A percentile compares a stretch with the other conserved stretches of the same genome.
phyloP scores from a whole-genome alignment of 2,113 vertebrate genomes.

The Lethenteron reissneri region DNA sequence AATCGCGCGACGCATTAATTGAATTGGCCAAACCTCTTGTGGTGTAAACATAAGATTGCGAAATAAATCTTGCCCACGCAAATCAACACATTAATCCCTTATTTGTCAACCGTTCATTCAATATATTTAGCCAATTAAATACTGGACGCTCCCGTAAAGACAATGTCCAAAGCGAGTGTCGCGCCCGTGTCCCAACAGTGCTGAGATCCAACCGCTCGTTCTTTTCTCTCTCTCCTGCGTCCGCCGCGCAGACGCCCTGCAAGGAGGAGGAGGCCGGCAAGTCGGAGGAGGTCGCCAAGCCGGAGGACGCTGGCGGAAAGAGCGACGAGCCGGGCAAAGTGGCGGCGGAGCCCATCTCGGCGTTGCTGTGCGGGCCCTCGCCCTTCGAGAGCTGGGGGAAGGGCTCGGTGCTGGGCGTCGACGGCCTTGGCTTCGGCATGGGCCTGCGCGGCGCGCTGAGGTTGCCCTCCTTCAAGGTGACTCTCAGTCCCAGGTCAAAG shows the following conservation, averaged over 20 bases:
- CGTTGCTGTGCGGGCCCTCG: conserved; percentile 56
- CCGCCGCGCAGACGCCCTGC: conserved; percentile 35
- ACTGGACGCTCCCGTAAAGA: too few species aligned
- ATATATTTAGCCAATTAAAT: too few species aligned
- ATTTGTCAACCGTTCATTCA: too few species aligned
- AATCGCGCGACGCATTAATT: too few species aligned
- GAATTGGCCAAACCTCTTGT: too few species aligned
- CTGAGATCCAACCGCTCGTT: not conserved
- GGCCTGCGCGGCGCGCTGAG: conserved; percentile 70
- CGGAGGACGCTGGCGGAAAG: too few species aligned
- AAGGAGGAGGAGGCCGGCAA: conserved; percentile 55
- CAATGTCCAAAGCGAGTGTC: too few species aligned
- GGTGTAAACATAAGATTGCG: too few species aligned
- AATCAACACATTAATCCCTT: too few species aligned
- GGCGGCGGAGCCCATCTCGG: conserved; percentile 61
- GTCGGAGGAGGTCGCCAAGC: too few species aligned
- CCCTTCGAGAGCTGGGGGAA: conserved; percentile 89
- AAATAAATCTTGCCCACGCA: too few species aligned
- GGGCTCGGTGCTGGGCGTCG: conserved; percentile 65
- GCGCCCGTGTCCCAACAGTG: too few species aligned
- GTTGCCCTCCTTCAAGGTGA: conserved; percentile 81
- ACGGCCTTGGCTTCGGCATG: conserved; percentile 71
- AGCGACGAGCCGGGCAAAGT: conserved; percentile 39
- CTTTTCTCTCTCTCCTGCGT: not conserved
- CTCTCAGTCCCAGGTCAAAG: not conserved